Evolutionary conservation across 1,140 invertebrate genomes (phyloP).

Genomic region (Copidosoma floridanum): DNA sequence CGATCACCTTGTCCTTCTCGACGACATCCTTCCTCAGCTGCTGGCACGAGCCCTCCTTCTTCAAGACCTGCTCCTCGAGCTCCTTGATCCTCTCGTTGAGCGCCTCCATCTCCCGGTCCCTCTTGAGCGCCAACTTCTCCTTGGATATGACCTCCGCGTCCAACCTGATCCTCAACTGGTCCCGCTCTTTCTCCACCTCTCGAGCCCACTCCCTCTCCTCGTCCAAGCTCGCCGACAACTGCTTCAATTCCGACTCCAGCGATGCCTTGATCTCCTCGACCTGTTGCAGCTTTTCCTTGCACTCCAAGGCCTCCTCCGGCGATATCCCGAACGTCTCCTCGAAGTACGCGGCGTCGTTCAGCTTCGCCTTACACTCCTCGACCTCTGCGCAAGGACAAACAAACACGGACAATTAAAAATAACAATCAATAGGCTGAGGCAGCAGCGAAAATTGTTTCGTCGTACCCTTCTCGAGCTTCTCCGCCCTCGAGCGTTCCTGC

Average conservation of each 20-base stretch:
- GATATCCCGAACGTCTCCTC: constrained; percentile 49
- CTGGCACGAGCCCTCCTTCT: constrained; percentile 40
- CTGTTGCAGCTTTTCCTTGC: constrained; percentile 48
- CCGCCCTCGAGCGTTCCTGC: constrained; percentile 44
- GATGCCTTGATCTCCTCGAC: constrained; percentile 49
- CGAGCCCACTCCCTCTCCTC: constrained; percentile 50
- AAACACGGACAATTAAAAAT: constrained; percentile 5
- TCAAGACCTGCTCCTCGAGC: constrained; percentile 52
- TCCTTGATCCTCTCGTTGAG: constrained; percentile 44
- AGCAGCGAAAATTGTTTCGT: background rate
- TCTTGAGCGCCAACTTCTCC: constrained; percentile 40
- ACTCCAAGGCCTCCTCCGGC: constrained; percentile 46
- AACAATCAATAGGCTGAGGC: too few relatives aligned
- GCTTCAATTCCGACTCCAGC: constrained; percentile 50
- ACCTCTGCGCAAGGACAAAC: constrained; percentile 39
- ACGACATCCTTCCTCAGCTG: constrained; percentile 44
- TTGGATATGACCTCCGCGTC: constrained; percentile 38
- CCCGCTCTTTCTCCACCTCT: constrained; percentile 48
- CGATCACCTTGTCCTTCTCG: constrained; percentile 47
- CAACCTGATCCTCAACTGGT: constrained; percentile 42
- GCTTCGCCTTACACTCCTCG: constrained; percentile 41
- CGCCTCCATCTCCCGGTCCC: constrained; percentile 38
- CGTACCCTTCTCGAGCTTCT: constrained; percentile 45
- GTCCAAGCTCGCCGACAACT: constrained; percentile 43
- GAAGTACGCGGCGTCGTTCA: constrained; percentile 40